Evolutionary conservation across 2,797 vertebrate genomes (phyloP).

Genomic region (Dendrocincla fuliginosa): DNA sequence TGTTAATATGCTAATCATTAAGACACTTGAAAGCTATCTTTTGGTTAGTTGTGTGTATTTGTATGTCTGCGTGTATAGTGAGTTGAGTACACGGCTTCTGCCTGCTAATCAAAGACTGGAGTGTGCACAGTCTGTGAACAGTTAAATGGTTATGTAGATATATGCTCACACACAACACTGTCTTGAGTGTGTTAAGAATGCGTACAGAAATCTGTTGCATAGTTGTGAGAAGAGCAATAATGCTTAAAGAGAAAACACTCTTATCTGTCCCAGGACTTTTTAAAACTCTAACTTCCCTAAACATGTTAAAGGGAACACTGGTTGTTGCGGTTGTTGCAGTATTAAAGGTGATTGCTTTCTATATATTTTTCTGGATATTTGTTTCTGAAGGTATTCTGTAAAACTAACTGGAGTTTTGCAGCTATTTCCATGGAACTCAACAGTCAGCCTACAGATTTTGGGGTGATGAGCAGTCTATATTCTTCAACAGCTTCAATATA

Average conservation of each 20-base stretch:
- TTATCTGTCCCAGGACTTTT: background rate
- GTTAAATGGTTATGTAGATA: background rate
- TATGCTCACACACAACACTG: background rate
- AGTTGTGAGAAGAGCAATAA: background rate
- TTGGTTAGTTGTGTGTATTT: background rate
- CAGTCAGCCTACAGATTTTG: background rate
- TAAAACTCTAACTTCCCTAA: background rate
- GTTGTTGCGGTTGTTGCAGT: background rate
- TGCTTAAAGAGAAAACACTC: background rate
- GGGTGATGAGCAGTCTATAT: background rate
- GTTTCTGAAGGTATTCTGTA: background rate
- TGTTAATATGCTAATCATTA: background rate
- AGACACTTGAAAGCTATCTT: background rate
- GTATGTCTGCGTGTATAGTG: background rate
- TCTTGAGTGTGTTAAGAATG: background rate
- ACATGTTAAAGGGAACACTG: background rate
- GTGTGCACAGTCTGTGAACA: background rate
- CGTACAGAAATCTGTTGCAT: background rate
- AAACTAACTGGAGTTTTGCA: background rate
- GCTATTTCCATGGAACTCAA: background rate
- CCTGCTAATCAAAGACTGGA: background rate
- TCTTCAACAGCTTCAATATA: constrained; percentile 5
- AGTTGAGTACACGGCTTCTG: background rate
- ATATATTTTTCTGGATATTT: background rate
- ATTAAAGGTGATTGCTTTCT: background rate